Conservation (phyloP, 2,888 invertebrate genomes). For the Pyrgus malvae region DNA sequence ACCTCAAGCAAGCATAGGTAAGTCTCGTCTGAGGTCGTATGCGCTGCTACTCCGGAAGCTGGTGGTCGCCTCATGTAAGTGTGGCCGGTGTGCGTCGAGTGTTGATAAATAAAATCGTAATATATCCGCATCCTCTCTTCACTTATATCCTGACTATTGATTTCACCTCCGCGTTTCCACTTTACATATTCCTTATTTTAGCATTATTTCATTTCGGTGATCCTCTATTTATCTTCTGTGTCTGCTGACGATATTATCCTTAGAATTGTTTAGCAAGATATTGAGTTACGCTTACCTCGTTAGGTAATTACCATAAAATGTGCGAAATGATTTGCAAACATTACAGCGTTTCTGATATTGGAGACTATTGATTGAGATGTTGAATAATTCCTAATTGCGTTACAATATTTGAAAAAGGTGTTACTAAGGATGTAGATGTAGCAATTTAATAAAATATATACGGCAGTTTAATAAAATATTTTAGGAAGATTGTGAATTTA, state of each 20-base stretch:
- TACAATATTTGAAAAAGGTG: too few species aligned
- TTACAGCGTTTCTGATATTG: not conserved
- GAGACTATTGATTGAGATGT: not conserved
- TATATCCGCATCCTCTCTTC: not conserved
- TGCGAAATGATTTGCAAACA: not conserved
- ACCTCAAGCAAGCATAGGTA: too few species aligned
- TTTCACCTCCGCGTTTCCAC: conserved; percentile 63
- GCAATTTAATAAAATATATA: too few species aligned
- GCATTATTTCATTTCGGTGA: conserved; percentile 72
- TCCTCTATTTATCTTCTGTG: conserved; percentile 61
- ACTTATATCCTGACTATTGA: conserved; percentile 49
- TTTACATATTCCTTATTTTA: conserved; percentile 77
- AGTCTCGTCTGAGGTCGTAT: too few species aligned
- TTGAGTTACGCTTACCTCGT: not conserved
- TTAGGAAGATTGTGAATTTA: too few species aligned
- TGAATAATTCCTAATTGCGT: too few species aligned
- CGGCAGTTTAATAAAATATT: too few species aligned
- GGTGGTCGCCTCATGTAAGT: too few species aligned
- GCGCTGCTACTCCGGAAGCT: too few species aligned
- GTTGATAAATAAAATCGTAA: not conserved
- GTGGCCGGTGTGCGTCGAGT: too few species aligned
- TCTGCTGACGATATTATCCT: conserved; percentile 58
- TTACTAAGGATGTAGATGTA: too few species aligned
- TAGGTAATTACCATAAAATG: not conserved
- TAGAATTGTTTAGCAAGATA: conserved; percentile 20